These are phyloP conservation scores for Leguminivora glycinivorella DNA, from an alignment of 1,140 invertebrate species.

Conservation along the genomic window DNA sequence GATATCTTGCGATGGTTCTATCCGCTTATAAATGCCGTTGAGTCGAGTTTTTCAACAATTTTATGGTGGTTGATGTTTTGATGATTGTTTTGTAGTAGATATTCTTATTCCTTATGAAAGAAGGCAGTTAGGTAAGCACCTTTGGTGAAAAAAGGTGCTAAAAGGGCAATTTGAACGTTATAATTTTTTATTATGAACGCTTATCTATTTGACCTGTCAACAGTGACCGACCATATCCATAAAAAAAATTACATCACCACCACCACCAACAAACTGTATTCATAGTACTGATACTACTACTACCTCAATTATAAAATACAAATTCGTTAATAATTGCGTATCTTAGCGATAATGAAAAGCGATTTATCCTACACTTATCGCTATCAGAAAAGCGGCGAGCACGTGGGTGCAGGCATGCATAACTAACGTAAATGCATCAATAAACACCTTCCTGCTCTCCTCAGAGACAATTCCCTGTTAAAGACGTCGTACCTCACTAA, in stretches of 20 bases:
- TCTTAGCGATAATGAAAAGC: not conserved
- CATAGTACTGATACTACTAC: no score
- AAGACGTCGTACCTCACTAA: not conserved
- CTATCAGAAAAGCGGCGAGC: not conserved
- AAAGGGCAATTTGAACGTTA: no score
- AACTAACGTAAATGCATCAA: not conserved
- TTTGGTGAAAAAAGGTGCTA: no score
- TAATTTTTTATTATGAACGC: no score
- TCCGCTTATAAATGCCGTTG: not conserved
- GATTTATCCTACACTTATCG: not conserved
- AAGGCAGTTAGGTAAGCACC: no score
- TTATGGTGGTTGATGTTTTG: no score
- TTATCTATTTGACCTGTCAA: no score
- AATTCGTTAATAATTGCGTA: not conserved
- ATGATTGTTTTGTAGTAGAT: not conserved
- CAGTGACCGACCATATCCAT: no score
- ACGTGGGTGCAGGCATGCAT: slow-evolving; percentile 6
- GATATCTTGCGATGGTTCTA: not conserved
- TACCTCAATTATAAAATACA: no score
- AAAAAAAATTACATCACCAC: no score
- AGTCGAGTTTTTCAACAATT: not conserved
- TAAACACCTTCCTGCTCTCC: not conserved
- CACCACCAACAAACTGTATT: no score
- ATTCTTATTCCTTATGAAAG: no score
- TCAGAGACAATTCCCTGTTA: not conserved